Percentiles rank a stretch among this genome's conserved stretches.
Conservation (phyloP, 2,113 vertebrate genomes). For the Hyperopisus bebe region DNA sequence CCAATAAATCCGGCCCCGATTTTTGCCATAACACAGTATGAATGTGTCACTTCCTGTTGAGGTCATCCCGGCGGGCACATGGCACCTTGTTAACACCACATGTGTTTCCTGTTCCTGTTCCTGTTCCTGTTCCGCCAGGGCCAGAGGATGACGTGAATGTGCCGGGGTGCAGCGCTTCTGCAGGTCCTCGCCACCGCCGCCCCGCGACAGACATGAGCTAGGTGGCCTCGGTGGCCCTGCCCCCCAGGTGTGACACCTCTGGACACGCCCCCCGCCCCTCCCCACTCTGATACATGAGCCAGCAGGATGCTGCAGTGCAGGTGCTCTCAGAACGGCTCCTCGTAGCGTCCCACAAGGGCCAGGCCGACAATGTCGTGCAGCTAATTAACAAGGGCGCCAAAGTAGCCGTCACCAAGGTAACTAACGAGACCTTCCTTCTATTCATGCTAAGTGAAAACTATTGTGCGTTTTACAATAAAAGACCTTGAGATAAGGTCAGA, state of each 20-base stretch:
- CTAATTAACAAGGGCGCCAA: slow-evolving; percentile 98
- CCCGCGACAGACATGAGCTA: slow-evolving; percentile 42
- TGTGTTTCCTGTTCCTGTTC: slow-evolving; percentile 57
- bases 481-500: neutral
- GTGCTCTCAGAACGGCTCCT: slow-evolving; percentile 96
- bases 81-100: slow-evolving; percentile 27
- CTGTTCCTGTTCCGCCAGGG: slow-evolving; percentile 44
- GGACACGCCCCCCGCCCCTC: slow-evolving; percentile 41
- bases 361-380: slow-evolving; percentile 95
- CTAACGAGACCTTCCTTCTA: slow-evolving; percentile 43
- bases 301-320: slow-evolving; percentile 87
- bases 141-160: slow-evolving; percentile 61
- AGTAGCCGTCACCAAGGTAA: slow-evolving; percentile 96
- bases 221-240: slow-evolving; percentile 24
- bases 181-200: slow-evolving; percentile 25
- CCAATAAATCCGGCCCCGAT: neutral
- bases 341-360: slow-evolving; percentile 93
- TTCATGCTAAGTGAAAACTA: neutral
- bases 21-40: neutral
- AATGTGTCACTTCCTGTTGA: slow-evolving; percentile 34
- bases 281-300: slow-evolving; percentile 90
- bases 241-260: slow-evolving; percentile 32
- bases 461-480: slow-evolving; percentile 4
- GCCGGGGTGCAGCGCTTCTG: slow-evolving; percentile 14
- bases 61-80: neutral